Evolutionary conservation across 2,888 invertebrate species (phyloP), one percentile per base, ranked within the genome.

Genomic region (Chrysotoxum bicinctum): DNA sequence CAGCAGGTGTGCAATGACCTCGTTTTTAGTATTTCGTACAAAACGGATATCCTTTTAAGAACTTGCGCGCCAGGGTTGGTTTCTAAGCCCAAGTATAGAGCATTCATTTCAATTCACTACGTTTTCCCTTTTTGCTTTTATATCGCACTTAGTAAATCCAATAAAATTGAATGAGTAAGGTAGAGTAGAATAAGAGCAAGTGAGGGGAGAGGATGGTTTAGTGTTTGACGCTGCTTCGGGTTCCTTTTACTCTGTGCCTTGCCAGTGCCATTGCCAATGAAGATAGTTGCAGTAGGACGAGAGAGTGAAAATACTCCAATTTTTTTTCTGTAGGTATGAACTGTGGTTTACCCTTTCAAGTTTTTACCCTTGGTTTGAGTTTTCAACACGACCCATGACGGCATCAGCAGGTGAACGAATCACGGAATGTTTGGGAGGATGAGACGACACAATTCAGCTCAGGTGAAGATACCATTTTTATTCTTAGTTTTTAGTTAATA

Each of bases 1-100:
- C 85, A 85, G 85, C 85, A 85, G 85, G 85, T 85, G 85, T 85
- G 85, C 85, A 81, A 48, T 76, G 85, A 85, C 81, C 85, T 73
- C 48, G 12, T 73, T 85, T 80, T 73, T 62, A 68, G 68, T 54
- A 69, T 56, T 32, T 50, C 52, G 54, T 56, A 64, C 70, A 74
- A 70, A 74, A 58, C 69, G 69, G 78, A 83, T 79, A 83, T 83
- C 74, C 83, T 75, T 83, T 83, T 83, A 83, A 66, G 79, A 83
- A 83, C 56, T 83, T 75, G 50, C 56, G 66, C 64, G 50, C 79
- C 56, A 30, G 26, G 52, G 50, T 58, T 75, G 19, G 19, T 58
- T 56, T 37, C 48, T 37, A 75, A 80, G 75, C 81, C 68, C 26
- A 68, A 50, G 50, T 35, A 66, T 32, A 69, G 60, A 76, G 73